phyloP scores from a whole-genome alignment of 2,113 vertebrate genomes.

The Callocephalon fimbriatum region DNA sequence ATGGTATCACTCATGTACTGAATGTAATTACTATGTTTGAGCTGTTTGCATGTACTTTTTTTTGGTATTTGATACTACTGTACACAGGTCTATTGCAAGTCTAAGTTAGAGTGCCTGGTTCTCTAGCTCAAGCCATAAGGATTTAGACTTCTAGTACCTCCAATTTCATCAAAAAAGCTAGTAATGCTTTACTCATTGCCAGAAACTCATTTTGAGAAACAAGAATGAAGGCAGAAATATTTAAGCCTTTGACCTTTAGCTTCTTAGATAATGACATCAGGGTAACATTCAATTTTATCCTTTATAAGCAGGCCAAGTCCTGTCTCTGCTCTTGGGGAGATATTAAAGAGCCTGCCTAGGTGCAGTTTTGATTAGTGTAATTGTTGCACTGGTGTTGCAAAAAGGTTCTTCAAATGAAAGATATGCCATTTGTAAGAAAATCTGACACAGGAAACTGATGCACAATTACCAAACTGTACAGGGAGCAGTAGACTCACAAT shows the following conservation, averaged over 20 bases:
- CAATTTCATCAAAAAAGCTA: background rate
- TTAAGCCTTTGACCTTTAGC: background rate
- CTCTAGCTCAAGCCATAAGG: background rate
- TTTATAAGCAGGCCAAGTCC: background rate
- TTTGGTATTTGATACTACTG: background rate
- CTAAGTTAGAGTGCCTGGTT: background rate
- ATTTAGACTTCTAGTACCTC: background rate
- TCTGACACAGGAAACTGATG: background rate
- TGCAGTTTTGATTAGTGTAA: background rate
- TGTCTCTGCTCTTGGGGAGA: background rate
- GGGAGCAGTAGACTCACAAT: background rate
- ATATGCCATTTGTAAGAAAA: background rate
- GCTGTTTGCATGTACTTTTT: background rate
- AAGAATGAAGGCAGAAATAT: background rate
- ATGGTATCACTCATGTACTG: background rate
- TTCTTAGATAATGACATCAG: background rate
- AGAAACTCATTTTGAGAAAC: background rate
- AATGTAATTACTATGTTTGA: background rate
- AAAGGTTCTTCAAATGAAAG: background rate
- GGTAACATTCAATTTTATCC: background rate
- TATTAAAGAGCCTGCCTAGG: background rate
- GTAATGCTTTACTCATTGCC: background rate
- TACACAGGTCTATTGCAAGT: background rate
- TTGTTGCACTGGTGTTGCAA: background rate
- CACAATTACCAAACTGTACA: background rate